These are phyloP conservation scores for Tetrax tetrax DNA, from an alignment of 2,113 vertebrate genomes.

Conservation along the genomic window DNA sequence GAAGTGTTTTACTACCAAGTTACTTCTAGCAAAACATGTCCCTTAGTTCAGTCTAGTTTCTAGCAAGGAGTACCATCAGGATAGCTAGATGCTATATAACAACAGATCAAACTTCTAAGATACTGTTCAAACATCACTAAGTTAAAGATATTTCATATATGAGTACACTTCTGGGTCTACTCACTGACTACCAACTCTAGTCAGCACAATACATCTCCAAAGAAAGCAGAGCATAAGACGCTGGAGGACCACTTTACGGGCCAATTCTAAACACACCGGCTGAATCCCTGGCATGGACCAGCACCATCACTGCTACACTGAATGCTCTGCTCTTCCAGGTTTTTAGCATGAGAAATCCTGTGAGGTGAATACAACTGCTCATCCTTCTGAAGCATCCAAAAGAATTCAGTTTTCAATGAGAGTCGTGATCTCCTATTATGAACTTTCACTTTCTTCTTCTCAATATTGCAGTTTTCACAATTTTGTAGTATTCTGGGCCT, in stretches of 20 bases:
- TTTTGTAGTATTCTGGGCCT: slow-evolving; percentile 25
- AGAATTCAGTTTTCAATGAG: background rate
- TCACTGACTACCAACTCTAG: background rate
- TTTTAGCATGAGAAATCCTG: background rate
- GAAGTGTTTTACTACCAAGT: background rate
- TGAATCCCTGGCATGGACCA: background rate
- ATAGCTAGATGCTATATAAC: background rate
- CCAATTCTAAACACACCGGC: background rate
- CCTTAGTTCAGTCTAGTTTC: background rate
- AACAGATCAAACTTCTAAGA: background rate
- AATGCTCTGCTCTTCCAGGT: background rate
- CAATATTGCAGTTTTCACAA: background rate
- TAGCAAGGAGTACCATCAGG: background rate
- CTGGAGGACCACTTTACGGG: background rate
- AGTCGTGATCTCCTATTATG: background rate
- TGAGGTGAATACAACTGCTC: background rate
- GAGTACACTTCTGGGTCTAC: background rate
- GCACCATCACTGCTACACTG: background rate
- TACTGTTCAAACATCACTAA: background rate
- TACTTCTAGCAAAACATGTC: background rate
- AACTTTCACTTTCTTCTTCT: slow-evolving; percentile 53
- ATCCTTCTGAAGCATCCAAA: background rate
- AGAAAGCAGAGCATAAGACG: background rate
- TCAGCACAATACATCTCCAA: background rate
- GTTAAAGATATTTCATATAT: background rate